phyloP scores from a whole-genome alignment of 2,888 invertebrate species.

The Iphiclides podalirius region DNA sequence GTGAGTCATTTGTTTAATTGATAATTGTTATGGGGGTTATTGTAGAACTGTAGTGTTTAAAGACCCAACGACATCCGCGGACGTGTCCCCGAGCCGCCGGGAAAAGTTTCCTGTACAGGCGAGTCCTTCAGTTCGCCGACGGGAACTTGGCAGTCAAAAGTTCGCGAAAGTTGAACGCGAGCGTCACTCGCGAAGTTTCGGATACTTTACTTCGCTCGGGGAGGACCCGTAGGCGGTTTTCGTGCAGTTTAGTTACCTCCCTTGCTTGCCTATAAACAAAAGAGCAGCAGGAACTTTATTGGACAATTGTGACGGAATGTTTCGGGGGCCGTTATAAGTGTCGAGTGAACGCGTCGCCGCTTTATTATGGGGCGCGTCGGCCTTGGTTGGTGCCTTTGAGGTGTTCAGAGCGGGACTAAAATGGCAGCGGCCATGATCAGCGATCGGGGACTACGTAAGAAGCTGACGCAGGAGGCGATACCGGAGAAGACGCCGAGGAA shows the following conservation, averaged over 20 bases:
- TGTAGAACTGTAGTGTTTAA: slow-evolving; percentile 23
- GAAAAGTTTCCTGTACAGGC: slow-evolving; percentile 51
- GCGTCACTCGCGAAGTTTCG: slow-evolving; percentile 45
- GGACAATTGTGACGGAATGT: too few relatives aligned
- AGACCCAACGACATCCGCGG: slow-evolving; percentile 34
- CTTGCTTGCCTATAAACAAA: slow-evolving; percentile 37
- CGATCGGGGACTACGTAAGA: slow-evolving; percentile 75
- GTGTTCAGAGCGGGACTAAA: slow-evolving; percentile 35
- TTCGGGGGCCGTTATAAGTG: neutral
- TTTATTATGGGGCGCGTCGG: slow-evolving; percentile 7
- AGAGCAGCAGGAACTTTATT: slow-evolving; percentile 34
- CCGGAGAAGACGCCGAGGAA: slow-evolving; percentile 70
- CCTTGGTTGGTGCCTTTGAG: slow-evolving; percentile 7
- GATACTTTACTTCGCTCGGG: slow-evolving; percentile 51
- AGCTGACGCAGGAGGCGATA: slow-evolving; percentile 71
- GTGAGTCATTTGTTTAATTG: too few relatives aligned
- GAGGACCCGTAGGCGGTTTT: slow-evolving; percentile 49
- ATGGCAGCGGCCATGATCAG: slow-evolving; percentile 82
- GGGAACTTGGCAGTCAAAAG: slow-evolving; percentile 68
- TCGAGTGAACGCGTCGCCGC: slow-evolving; percentile 23
- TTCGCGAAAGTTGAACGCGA: slow-evolving; percentile 65
- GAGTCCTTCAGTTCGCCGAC: slow-evolving; percentile 58
- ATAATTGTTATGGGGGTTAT: too few relatives aligned
- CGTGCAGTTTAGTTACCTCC: slow-evolving; percentile 27
- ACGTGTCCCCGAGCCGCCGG: slow-evolving; percentile 38